Evolutionary conservation across 2,113 vertebrate genomes (phyloP), one percentile per base, ranked within the genome.

Genomic region (Poicephalus gulielmi): DNA sequence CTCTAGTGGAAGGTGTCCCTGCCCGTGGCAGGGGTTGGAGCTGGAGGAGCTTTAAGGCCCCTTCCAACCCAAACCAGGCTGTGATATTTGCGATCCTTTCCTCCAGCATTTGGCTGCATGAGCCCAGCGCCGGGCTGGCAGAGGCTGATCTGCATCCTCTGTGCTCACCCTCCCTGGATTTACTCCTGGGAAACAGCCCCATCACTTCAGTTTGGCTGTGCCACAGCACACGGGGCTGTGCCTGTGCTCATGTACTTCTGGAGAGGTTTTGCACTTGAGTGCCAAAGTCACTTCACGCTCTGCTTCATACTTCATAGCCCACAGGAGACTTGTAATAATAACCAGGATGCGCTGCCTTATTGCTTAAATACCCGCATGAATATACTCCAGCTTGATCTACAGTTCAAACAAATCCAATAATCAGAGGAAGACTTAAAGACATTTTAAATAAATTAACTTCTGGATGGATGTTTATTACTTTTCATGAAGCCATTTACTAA

Each of bases 391-490:
- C 59, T 60, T 83, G n/a, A 86, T 77, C 75, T 74, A 79, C 78
- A n/a, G 83, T 67, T 96, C 91, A 92, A 87, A 73, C 57, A 69
- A 76, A 95, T 90, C 68, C 80, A 95, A 88, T 94, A 90, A 92
- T 82, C 83, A 86, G 79, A 92, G 74, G 84, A 90, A 53, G 71
- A 57, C 84, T 95, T 93, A 89, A 95, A 95, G 94, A 47, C 63
- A 74, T 82, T 93, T 91, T 69, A 92, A 81, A 95, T 63, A 86
- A 84, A 93, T 95, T 97, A 92, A 92, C 90, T 96, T 85, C 47
- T 78, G 68, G 39, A 30, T 88, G 81, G 77, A 90, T 90, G 92
- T 81, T 95, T 91, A 97, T 93, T 91, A 95, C 70, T 8, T 83
- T 93, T 97, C 85, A 94, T 84, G 90, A 94, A 94, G 73, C 76